phyloP scores from a whole-genome alignment of 2,113 vertebrate species.

The Porphyrio hochstetteri region DNA sequence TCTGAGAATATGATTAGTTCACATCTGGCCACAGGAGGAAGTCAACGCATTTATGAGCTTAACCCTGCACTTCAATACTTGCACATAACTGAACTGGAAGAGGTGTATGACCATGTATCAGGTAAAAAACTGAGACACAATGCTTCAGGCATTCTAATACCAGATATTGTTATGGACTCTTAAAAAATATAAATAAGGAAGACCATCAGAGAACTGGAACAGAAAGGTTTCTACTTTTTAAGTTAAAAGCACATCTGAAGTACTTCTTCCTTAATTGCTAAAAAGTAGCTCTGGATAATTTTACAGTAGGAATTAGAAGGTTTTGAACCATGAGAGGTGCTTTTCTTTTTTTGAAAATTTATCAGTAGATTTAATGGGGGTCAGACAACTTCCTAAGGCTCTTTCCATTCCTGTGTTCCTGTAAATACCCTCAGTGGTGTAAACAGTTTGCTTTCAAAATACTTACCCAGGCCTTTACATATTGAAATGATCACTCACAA shows the following conservation, averaged over 20 bases:
- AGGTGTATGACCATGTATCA: neutral
- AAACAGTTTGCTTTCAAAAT: neutral
- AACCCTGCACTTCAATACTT: neutral
- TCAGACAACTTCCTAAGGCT: neutral
- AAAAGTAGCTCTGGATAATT: neutral
- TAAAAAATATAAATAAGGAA: neutral
- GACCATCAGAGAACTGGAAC: neutral
- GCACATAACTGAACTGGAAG: neutral
- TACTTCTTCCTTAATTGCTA: neutral
- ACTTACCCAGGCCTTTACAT: neutral
- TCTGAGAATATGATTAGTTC: neutral
- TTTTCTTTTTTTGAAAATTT: neutral
- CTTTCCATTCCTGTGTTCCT: neutral
- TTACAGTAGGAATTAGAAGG: neutral
- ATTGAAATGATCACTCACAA: neutral
- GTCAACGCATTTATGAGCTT: neutral
- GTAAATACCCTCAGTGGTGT: neutral
- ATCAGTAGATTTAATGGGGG: neutral
- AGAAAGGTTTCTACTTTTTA: neutral
- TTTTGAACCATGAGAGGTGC: neutral
- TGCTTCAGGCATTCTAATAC: neutral
- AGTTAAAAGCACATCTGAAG: neutral
- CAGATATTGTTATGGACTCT: neutral
- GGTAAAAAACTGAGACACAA: neutral
- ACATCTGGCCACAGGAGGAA: neutral